Evolutionary conservation across 2,797 vertebrate species (phyloP).

Genomic region (Pagetopsis macropterus): DNA sequence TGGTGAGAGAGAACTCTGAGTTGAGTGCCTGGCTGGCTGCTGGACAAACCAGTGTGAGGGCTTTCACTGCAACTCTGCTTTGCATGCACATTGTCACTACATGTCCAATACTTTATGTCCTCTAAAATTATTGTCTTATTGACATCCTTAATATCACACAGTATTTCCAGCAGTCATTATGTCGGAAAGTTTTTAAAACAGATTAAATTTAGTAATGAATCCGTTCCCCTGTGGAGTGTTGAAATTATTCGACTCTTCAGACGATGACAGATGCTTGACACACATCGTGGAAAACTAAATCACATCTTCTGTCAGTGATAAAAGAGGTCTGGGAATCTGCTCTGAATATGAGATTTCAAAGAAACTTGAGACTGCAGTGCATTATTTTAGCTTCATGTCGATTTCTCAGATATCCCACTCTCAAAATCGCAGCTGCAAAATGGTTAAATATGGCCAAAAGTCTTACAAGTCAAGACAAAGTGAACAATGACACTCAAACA

Average conservation of each 20-base stretch:
- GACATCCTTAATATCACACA: constrained; percentile 20
- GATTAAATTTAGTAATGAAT: constrained; percentile 46
- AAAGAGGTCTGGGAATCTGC: constrained; percentile 47
- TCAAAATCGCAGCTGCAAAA: constrained; percentile 47
- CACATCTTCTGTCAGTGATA: constrained; percentile 46
- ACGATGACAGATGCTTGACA: constrained; percentile 58
- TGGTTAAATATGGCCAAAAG: constrained; percentile 28
- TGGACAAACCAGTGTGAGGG: constrained; percentile 43
- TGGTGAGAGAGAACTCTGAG: constrained; percentile 50
- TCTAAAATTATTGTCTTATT: constrained; percentile 20
- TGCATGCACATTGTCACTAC: constrained; percentile 44
- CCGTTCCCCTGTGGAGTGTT: constrained; percentile 35
- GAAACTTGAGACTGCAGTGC: constrained; percentile 37
- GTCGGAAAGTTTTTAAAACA: constrained; percentile 28
- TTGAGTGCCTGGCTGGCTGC: constrained; percentile 55
- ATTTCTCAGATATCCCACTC: constrained; percentile 45
- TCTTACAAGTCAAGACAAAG: constrained; percentile 16
- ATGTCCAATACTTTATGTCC: constrained; percentile 37
- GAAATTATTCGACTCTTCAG: constrained; percentile 39
- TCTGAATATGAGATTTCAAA: constrained; percentile 36
- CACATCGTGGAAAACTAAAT: constrained; percentile 66
- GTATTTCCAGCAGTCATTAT: constrained; percentile 23
- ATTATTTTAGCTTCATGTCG: constrained; percentile 55
- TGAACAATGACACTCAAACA: constrained; percentile 28
- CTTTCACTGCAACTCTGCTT: constrained; percentile 46